Percentiles rank a stretch among this genome's conserved stretches.
phyloP scores from a whole-genome alignment of 1,140 invertebrate genomes.

The Cydia splendana region DNA sequence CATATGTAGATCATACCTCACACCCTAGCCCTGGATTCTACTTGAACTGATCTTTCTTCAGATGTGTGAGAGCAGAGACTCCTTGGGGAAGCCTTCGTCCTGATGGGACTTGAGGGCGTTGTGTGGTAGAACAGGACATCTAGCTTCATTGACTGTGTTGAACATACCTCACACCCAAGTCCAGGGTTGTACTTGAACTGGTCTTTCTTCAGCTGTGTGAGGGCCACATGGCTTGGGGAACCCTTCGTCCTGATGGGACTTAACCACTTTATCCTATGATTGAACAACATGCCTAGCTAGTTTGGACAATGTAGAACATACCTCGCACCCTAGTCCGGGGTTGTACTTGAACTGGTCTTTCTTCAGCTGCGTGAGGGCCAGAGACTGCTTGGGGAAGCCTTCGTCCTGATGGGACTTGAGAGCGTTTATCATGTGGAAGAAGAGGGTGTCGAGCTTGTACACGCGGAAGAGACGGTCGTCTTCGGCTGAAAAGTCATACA shows the following conservation, averaged over 20 bases:
- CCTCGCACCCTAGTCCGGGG: slow-evolving; percentile 75
- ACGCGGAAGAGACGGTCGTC: slow-evolving; percentile 66
- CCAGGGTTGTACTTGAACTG: slow-evolving; percentile 69
- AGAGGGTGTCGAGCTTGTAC: slow-evolving; percentile 80
- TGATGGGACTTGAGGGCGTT: slow-evolving; percentile 27
- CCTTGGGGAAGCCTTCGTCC: slow-evolving; percentile 57
- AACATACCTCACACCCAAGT: slow-evolving; percentile 77
- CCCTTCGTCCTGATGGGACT: slow-evolving; percentile 42
- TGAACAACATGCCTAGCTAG: too few species aligned
- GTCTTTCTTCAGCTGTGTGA: slow-evolving; percentile 77
- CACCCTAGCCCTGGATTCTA: slow-evolving; percentile 75
- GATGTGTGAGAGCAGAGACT: slow-evolving; percentile 69
- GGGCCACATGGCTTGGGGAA: too few species aligned
- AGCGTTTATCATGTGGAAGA: slow-evolving; percentile 73
- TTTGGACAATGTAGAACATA: slow-evolving; percentile 46
- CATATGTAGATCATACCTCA: slow-evolving; percentile 56
- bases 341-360: slow-evolving; percentile 78
- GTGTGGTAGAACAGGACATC: too few species aligned
- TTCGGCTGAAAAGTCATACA: slow-evolving; percentile 45
- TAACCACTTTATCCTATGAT: neutral
- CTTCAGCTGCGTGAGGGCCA: slow-evolving; percentile 72
- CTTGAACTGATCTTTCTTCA: slow-evolving; percentile 79
- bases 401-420: slow-evolving; percentile 44
- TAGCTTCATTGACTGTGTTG: too few species aligned
- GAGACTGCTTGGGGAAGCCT: slow-evolving; percentile 61